Conservation (phyloP, 2,888 invertebrate species). For the Orchestes rusci region DNA sequence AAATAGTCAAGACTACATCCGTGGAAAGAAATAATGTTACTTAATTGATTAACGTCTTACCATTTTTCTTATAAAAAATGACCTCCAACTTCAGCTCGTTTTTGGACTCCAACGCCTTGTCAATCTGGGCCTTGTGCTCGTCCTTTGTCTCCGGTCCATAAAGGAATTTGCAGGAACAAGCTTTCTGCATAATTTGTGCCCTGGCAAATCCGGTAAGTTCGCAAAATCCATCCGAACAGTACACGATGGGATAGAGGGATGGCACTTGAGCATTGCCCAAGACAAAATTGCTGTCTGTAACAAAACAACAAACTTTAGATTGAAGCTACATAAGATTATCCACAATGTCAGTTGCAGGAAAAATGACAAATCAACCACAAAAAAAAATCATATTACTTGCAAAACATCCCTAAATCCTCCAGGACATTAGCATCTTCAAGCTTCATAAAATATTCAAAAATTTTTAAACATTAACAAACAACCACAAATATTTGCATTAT, state of each 20-base stretch:
- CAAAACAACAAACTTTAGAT: not conserved
- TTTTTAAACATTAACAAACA: too few relatives aligned
- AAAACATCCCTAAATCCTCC: too few relatives aligned
- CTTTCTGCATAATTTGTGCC: conserved; percentile 95
- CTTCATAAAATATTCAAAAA: too few relatives aligned
- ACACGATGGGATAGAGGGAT: conserved; percentile 82
- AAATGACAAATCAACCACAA: too few relatives aligned
- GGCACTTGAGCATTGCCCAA: conserved; percentile 92
- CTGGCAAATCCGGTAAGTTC: conserved; percentile 90
- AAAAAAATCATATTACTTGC: too few relatives aligned
- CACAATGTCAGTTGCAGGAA: too few relatives aligned
- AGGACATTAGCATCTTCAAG: too few relatives aligned
- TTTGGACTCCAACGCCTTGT: conserved; percentile 82
- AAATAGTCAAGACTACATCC: too few relatives aligned
- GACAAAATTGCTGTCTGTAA: conserved; percentile 92
- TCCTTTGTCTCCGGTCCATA: conserved; percentile 87
- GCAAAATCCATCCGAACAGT: conserved; percentile 94
- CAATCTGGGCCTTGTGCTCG: conserved; percentile 82
- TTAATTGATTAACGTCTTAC: too few relatives aligned
- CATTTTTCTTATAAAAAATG: conserved; percentile 90
- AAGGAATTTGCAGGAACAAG: conserved; percentile 90
- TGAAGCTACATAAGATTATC: too few relatives aligned
- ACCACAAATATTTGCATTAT: too few relatives aligned
- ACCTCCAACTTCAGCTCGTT: conserved; percentile 90
- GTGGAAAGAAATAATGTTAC: too few relatives aligned